phyloP scores from a whole-genome alignment of 2,888 invertebrate genomes.

The Spicauda simplicius region DNA sequence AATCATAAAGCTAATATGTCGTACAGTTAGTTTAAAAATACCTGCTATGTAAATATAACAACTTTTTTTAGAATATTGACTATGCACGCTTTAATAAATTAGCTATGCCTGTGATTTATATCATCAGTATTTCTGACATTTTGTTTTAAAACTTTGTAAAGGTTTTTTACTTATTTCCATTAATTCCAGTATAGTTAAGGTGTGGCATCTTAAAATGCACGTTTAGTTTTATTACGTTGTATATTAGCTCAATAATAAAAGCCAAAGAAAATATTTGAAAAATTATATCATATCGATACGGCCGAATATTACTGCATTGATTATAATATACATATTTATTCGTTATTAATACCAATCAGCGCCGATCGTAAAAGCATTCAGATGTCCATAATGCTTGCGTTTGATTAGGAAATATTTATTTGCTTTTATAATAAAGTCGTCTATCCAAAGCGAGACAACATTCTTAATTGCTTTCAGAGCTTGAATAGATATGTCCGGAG shows the following conservation, averaged over 20 bases:
- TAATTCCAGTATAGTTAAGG: background rate
- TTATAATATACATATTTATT: constrained; percentile 36
- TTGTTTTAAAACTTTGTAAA: background rate
- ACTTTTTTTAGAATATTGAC: no score
- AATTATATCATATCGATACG: constrained; percentile 30
- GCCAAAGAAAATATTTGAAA: constrained; percentile 4
- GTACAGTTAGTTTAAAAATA: no score
- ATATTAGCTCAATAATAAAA: constrained; percentile 8
- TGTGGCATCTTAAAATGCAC: constrained; percentile 6
- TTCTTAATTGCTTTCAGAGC: constrained; percentile 66
- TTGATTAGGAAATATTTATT: constrained; percentile 37
- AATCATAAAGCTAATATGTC: no score
- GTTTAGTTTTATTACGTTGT: constrained; percentile 5
- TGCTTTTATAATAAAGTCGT: constrained; percentile 45
- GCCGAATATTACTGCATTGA: constrained; percentile 29
- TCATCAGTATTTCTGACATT: no score
- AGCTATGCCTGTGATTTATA: no score
- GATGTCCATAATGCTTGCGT: constrained; percentile 33
- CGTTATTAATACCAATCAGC: constrained; percentile 35
- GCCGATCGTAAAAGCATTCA: constrained; percentile 31
- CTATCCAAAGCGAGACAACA: constrained; percentile 46
- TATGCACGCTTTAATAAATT: no score
- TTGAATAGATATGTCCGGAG: constrained; percentile 66
- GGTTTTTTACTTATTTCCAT: background rate
- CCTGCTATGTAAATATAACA: no score